Conservation (phyloP, 2,888 invertebrate genomes). For the Synanthedon formicaeformis region DNA sequence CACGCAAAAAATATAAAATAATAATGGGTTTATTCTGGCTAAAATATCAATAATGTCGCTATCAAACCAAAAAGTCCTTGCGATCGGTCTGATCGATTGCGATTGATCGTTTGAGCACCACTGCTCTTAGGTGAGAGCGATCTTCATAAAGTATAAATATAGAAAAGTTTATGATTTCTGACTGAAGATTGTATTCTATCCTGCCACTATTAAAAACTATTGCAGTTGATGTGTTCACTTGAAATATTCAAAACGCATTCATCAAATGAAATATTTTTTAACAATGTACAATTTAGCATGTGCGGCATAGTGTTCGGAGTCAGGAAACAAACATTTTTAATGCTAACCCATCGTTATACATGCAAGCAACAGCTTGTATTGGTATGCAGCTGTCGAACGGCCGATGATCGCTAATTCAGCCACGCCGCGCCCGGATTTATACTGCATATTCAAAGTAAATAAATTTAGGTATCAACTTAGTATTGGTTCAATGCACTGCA, state of each 20-base stretch:
- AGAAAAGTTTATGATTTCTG: too few species aligned
- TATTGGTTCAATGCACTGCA: conserved; percentile 32
- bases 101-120: too few species aligned
- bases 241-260: background rate
- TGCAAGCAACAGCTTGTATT: conserved; percentile 18
- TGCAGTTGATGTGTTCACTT: background rate
- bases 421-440: conserved; percentile 11
- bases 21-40: too few species aligned
- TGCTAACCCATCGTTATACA: conserved; percentile 21
- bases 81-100: too few species aligned
- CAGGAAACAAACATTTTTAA: conserved; percentile 37
- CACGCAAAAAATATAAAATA: too few species aligned
- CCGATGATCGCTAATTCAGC: conserved; percentile 33
- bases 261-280: background rate
- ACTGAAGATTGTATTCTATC: too few species aligned
- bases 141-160: too few species aligned
- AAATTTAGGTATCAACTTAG: conserved; percentile 20
- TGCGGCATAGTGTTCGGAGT: conserved; percentile 28
- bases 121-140: too few species aligned
- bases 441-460: conserved; percentile 24
- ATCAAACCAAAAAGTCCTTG: too few species aligned
- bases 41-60: too few species aligned
- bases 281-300: conserved; percentile 25
- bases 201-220: too few species aligned
- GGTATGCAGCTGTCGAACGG: conserved; percentile 29